A percentile compares a stretch with the other conserved stretches of the same genome.
phyloP scores from a whole-genome alignment of 2,797 vertebrate species.

The Avahi laniger region DNA sequence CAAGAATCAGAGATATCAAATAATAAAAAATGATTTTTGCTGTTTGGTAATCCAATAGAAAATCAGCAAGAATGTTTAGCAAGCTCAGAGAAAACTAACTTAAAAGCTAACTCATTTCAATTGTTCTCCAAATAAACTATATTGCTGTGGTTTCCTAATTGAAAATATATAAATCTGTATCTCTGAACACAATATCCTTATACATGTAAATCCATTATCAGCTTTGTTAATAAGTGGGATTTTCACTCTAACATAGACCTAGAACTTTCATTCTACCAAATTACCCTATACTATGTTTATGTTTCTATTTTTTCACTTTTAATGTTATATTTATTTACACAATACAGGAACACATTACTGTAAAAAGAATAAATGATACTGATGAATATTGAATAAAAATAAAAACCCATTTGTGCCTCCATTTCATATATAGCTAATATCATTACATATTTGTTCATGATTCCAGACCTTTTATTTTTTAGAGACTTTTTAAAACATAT shows the following conservation, averaged over 20 bases:
- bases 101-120: conserved; percentile 45
- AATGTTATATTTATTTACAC: not conserved
- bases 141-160: conserved; percentile 46
- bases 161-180: conserved; percentile 55
- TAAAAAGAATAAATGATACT: not conserved
- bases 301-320: not conserved
- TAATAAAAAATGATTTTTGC: not conserved
- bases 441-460: not conserved
- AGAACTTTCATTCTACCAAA: not conserved
- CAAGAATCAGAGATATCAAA: not conserved
- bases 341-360: not conserved
- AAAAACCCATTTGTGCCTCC: not conserved
- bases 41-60: not conserved
- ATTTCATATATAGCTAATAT: not conserved
- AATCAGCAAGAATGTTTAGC: conserved; percentile 55
- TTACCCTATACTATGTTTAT: not conserved
- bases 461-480: not conserved
- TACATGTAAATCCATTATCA: not conserved
- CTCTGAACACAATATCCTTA: not conserved
- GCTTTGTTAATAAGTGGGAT: not conserved
- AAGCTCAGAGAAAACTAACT: conserved; percentile 60
- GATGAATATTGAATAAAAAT: not conserved
- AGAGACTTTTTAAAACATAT: not conserved
- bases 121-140: conserved; percentile 62
- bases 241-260: not conserved